A percentile compares a stretch with the other conserved stretches of the same genome.
Conservation (phyloP, 2,888 invertebrate species). For the Epinotia brunnichana region DNA sequence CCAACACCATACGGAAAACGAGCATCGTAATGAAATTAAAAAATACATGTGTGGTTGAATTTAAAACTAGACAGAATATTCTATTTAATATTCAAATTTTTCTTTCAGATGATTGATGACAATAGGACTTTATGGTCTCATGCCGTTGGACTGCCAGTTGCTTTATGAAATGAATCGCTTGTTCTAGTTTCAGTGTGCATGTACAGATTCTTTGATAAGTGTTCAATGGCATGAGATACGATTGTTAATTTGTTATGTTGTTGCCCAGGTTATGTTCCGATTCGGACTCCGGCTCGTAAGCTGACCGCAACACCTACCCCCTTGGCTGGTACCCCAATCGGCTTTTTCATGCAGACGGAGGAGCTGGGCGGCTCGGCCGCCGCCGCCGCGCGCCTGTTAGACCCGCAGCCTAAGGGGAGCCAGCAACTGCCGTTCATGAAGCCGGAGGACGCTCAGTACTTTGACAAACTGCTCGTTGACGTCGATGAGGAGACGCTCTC, state of each 20-base stretch:
- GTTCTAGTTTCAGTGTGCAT: constrained; percentile 47
- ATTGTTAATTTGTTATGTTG: constrained; percentile 59
- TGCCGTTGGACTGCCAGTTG: constrained; percentile 71
- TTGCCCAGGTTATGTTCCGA: constrained; percentile 93
- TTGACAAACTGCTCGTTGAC: constrained; percentile 98
- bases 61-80: constrained; percentile 57
- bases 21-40: constrained; percentile 56
- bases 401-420: constrained; percentile 97
- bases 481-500: constrained; percentile 98
- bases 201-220: constrained; percentile 13
- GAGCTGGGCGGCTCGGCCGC: constrained; percentile 92
- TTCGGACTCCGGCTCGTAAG: constrained; percentile 98
- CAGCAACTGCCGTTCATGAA: constrained; percentile 98
- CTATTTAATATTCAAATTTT: constrained; percentile 74
- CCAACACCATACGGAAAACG: constrained; percentile 60
- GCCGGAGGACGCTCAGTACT: constrained; percentile 99
- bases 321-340: constrained; percentile 94
- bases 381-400: constrained; percentile 91
- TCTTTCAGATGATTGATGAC: constrained; percentile 82
- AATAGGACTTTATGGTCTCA: constrained; percentile 73
- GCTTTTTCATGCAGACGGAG: constrained; percentile 97
- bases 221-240: constrained; percentile 15
- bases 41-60: constrained; percentile 70
- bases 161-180: constrained; percentile 63
- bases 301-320: constrained; percentile 99